Evolutionary conservation across 1,140 invertebrate species (phyloP).

Genomic region (Globodera ellingtonae): DNA sequence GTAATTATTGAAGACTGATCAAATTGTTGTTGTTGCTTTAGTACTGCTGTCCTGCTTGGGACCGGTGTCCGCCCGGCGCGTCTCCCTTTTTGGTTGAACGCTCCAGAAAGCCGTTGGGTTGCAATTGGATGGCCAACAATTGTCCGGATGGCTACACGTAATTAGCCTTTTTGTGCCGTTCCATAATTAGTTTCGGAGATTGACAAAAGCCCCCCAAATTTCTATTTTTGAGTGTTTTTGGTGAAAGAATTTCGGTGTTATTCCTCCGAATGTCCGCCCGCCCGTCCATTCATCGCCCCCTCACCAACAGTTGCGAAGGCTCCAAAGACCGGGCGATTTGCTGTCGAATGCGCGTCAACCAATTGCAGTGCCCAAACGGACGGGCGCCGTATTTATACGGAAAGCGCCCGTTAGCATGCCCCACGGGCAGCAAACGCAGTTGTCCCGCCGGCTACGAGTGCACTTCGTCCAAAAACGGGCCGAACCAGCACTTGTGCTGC

Average conservation of each 20-base stretch:
- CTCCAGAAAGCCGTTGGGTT: constrained; percentile 50
- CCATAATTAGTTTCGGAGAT: too few species aligned
- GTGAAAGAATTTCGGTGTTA: not conserved
- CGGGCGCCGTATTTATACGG: constrained; percentile 53
- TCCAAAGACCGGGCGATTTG: constrained; percentile 55
- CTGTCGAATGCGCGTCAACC: constrained; percentile 40
- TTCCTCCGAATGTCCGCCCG: not conserved
- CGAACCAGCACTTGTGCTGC: constrained; percentile 57
- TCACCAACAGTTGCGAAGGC: constrained; percentile 50
- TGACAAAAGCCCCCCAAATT: too few species aligned
- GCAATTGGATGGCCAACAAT: constrained; percentile 61
- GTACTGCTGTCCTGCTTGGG: constrained; percentile 57
- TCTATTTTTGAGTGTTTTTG: too few species aligned
- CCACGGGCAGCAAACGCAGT: constrained; percentile 54
- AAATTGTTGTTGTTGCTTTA: not conserved
- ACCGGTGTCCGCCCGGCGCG: constrained; percentile 47
- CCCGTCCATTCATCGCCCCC: not conserved
- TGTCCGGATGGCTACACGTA: constrained; percentile 63
- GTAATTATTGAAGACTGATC: too few species aligned
- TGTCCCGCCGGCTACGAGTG: constrained; percentile 60
- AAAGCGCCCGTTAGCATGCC: constrained; percentile 51
- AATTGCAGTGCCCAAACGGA: constrained; percentile 52
- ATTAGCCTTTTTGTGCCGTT: not conserved
- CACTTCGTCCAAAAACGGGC: constrained; percentile 47
- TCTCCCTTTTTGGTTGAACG: constrained; percentile 57